phyloP scores from a whole-genome alignment of 2,888 invertebrate genomes.

The Epiblema foenella region DNA sequence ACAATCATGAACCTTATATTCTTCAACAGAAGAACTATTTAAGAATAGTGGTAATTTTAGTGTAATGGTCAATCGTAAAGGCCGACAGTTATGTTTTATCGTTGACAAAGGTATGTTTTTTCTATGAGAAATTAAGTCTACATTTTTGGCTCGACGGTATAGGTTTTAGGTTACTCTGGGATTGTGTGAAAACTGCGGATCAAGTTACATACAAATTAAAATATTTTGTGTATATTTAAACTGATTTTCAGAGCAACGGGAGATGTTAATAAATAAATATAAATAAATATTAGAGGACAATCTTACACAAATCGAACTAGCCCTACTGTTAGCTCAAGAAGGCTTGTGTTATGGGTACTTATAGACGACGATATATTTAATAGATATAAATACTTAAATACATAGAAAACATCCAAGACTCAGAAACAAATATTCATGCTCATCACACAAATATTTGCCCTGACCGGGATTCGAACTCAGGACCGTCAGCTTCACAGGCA shows the following conservation, averaged over 20 bases:
- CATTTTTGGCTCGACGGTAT: constrained; percentile 50
- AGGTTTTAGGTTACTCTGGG: constrained; percentile 43
- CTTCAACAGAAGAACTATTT: not conserved
- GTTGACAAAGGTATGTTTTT: constrained; percentile 60
- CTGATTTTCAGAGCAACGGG: not conserved
- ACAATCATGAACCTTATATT: constrained; percentile 4
- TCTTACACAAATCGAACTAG: too few relatives aligned
- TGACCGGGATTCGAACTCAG: too few relatives aligned
- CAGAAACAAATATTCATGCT: too few relatives aligned
- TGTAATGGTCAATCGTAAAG: constrained; percentile 53
- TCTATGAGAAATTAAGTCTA: constrained; percentile 44
- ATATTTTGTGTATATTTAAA: not conserved
- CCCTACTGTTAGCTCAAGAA: too few relatives aligned
- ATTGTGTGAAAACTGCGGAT: constrained; percentile 43
- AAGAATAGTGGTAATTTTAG: not conserved
- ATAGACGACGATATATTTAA: too few relatives aligned
- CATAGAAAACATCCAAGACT: too few relatives aligned
- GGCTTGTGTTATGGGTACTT: too few relatives aligned
- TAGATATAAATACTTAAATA: too few relatives aligned
- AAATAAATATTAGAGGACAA: too few relatives aligned
- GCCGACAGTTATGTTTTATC: constrained; percentile 57
- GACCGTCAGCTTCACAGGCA: too few relatives aligned
- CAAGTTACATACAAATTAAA: not conserved
- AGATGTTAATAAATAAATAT: not conserved
- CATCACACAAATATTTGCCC: too few relatives aligned